Evolutionary conservation across 1,140 invertebrate species (phyloP).

Genomic region (Drosophila saltans): DNA sequence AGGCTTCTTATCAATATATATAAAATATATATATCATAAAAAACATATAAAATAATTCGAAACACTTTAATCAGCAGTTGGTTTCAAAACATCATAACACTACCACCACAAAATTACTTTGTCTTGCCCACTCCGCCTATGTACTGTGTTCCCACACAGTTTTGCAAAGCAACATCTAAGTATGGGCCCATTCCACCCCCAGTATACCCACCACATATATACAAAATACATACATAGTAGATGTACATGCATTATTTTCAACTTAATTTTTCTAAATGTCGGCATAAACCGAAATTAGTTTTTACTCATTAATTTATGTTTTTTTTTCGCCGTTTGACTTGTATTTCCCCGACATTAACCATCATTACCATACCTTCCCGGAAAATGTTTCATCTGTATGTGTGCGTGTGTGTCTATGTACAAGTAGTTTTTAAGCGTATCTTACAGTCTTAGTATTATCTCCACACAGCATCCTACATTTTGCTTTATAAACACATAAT

Average conservation of each 20-base stretch:
- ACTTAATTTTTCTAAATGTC: conserved; percentile 4
- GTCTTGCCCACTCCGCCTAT: conserved; percentile 8
- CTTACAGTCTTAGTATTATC: not conserved
- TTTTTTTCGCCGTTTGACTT: not conserved
- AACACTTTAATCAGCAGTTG: conserved; percentile 10
- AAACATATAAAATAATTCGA: conserved; percentile 6
- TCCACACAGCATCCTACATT: not conserved
- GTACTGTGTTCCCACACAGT: conserved; percentile 1
- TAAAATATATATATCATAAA: not conserved
- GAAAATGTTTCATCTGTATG: not conserved
- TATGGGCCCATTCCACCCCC: not conserved
- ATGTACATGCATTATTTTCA: conserved; percentile 10
- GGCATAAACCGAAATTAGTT: conserved; percentile 2
- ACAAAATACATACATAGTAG: conserved; percentile 2
- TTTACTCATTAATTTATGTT: not conserved
- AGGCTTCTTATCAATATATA: not conserved
- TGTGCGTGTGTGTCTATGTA: not conserved
- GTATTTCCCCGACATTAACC: not conserved
- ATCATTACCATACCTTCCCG: not conserved
- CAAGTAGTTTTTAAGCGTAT: not conserved
- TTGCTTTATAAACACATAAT: not conserved
- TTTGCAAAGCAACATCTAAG: conserved; percentile 3
- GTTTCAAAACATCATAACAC: conserved; percentile 8
- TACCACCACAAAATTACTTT: conserved; percentile 5
- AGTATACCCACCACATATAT: not conserved